Evolutionary conservation across 2,113 vertebrate genomes (phyloP), one percentile per base, ranked within the genome.

Genomic region (Gopherus flavomarginatus): DNA sequence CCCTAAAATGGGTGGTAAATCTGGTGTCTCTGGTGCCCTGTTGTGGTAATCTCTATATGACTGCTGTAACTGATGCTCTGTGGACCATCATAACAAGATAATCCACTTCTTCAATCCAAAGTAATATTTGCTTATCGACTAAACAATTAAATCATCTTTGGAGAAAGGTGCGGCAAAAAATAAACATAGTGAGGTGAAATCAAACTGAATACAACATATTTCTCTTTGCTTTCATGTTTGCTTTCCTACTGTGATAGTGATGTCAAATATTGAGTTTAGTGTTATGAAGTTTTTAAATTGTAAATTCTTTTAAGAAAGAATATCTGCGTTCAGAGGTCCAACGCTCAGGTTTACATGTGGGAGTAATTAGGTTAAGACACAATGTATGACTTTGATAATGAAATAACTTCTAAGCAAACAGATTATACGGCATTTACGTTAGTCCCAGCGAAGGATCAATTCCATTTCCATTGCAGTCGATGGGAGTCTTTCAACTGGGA

Each of bases 11-110:
- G 38, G 80, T 53, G 59, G 75, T 27, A 56, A 85, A 27, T 52
- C 65, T 47, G 0, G 0, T 2, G 3, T 53, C 38, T 1, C 0
- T 75, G 19, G 19, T 42, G 53, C 6, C 1, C 22, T 77, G 11
- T 77, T 44, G 1, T 17, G 38, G 27, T 29, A 82, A 65, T 42
- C 87, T 62, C 12, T 29, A 31, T 35, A 31, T 50, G 53, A 77
- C 42, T 44, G 42, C 6, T 44, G 42, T 22, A 81, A 22, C 21
- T 62, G 3, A 21, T n/a, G 54, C 0, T 0, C 75, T 72, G 84
- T 72, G 50, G 52, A 29, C 17, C 29, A 3, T 72, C 72, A 1
- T 54, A 44, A 77, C 35, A 42, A 0, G 0, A 19, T 57, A 2
- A 14, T 11, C 75, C 27, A 16, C 42, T 81, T 87, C 80, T 69